phyloP scores from a whole-genome alignment of 2,797 vertebrate species.

The Coendou prehensilis region DNA sequence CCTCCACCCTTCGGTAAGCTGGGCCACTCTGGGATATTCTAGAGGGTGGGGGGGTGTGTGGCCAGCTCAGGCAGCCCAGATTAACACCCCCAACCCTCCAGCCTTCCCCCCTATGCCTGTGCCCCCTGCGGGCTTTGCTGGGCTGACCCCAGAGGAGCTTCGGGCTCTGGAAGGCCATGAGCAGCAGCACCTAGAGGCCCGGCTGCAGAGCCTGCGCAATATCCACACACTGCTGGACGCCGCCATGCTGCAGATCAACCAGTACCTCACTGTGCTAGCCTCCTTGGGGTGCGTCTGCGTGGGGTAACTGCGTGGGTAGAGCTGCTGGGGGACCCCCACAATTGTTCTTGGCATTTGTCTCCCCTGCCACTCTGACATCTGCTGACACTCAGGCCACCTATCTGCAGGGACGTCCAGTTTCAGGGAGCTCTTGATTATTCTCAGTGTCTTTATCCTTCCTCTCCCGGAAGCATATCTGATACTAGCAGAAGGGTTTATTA shows the following conservation, averaged over 20 bases:
- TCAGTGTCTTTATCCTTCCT: neutral
- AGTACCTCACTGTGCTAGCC: conserved; percentile 96
- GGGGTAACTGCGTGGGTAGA: fast-evolving
- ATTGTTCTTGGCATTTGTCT: neutral
- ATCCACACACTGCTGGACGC: conserved; percentile 97
- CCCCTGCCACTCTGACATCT: neutral
- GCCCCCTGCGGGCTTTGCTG: conserved; percentile 94
- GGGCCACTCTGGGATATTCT: neutral
- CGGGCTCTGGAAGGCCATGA: conserved; percentile 96
- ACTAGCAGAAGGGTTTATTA: too few relatives aligned
- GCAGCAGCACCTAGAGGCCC: conserved; percentile 94
- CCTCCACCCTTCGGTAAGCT: conserved; percentile 95
- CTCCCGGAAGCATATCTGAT: neutral
- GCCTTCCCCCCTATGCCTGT: conserved; percentile 96
- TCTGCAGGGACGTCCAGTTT: neutral
- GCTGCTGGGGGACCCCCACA: neutral
- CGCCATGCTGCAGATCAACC: conserved; percentile 98
- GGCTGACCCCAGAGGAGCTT: conserved; percentile 95
- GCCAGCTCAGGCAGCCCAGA: neutral
- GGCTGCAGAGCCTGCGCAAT: conserved; percentile 97
- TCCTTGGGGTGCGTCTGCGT: conserved; percentile 89
- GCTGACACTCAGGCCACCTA: neutral
- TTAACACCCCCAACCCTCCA: conserved; percentile 76
- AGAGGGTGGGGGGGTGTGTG: neutral
- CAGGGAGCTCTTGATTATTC: neutral